phyloP scores from a whole-genome alignment of 2,113 vertebrate genomes.

The Climacteris rufus region DNA sequence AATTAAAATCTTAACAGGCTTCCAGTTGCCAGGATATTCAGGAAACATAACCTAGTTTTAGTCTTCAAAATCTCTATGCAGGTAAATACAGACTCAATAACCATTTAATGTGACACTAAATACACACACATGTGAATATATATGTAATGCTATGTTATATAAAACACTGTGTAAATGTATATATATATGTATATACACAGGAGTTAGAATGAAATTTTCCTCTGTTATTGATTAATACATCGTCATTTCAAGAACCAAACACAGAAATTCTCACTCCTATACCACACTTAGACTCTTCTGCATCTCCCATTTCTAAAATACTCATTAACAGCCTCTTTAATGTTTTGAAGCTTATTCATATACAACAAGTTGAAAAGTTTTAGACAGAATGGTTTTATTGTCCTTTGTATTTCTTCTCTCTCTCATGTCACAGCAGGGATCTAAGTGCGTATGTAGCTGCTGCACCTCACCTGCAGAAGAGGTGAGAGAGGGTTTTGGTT shows the following conservation, averaged over 20 bases:
- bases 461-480: background rate
- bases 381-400: background rate
- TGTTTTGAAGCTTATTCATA: background rate
- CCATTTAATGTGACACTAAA: background rate
- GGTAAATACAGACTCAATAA: background rate
- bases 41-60: background rate
- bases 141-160: background rate
- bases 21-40: background rate
- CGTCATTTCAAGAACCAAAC: background rate
- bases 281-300: background rate
- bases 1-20: background rate
- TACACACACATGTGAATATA: background rate
- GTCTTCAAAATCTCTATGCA: background rate
- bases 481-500: accelerated
- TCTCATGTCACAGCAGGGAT: background rate
- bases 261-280: background rate
- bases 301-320: background rate
- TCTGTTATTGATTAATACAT: background rate
- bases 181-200: background rate
- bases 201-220: background rate
- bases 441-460: background rate
- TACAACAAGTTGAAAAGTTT: background rate
- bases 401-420: background rate
- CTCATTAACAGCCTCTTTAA: background rate
- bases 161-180: background rate